Evolutionary conservation across 2,113 vertebrate genomes (phyloP).

Genomic region (western clawed frog (Xenopus tropicalis)): UCB_Xtro_10.0 CM004444.2:51646501-51647000

Average conservation of each 20-base stretch:
- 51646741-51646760: neutral
- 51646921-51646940: neutral
- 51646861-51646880: neutral
- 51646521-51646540: too few relatives aligned
- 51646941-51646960: neutral
- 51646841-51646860: neutral
- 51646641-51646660: too few relatives aligned
- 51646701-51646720: neutral
- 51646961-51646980: slow-evolving; percentile 1
- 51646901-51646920: neutral
- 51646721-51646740: neutral
- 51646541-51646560: too few relatives aligned
- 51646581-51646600: too few relatives aligned
- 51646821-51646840: neutral
- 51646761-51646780: neutral
- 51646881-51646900: neutral
- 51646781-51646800: neutral
- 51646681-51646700: too few relatives aligned
- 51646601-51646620: too few relatives aligned
- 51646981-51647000: neutral
- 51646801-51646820: neutral
- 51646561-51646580: too few relatives aligned
- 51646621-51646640: too few relatives aligned
- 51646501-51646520: too few relatives aligned
- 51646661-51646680: too few relatives aligned